These are phyloP conservation scores for Nannospalax galili DNA, from an alignment of 2,113 vertebrate species.

Conservation along the genomic window DNA sequence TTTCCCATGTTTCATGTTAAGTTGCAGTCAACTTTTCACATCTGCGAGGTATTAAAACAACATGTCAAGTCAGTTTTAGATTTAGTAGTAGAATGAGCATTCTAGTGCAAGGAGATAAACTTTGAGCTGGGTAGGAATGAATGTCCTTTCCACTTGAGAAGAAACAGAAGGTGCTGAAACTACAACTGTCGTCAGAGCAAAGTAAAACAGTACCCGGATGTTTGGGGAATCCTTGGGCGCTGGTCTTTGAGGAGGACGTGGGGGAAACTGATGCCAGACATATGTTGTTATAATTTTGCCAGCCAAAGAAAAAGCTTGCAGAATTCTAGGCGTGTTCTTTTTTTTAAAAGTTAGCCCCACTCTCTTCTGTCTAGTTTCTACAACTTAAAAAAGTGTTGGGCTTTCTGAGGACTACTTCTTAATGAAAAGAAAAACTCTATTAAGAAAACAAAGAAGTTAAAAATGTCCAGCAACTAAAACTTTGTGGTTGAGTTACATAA, in stretches of 20 bases:
- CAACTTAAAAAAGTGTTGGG: background rate
- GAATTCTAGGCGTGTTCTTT: conserved; percentile 19
- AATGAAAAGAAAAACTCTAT: background rate
- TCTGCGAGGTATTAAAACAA: conserved; percentile 50
- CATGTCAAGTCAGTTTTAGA: conserved; percentile 60
- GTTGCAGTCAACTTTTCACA: conserved; percentile 54
- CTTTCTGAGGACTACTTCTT: background rate
- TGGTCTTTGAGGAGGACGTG: background rate
- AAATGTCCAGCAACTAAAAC: background rate
- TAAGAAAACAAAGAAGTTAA: conserved; percentile 3
- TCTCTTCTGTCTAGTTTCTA: background rate
- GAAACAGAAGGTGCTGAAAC: conserved; percentile 67
- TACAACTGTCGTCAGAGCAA: conserved; percentile 65
- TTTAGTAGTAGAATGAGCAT: conserved; percentile 55
- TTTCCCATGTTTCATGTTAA: conserved; percentile 29
- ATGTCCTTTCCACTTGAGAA: conserved; percentile 72
- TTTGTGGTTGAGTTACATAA: background rate
- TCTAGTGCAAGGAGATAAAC: conserved; percentile 71
- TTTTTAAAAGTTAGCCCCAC: background rate
- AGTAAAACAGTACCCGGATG: conserved; percentile 67
- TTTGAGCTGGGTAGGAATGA: conserved; percentile 50
- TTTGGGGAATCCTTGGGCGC: conserved; percentile 79
- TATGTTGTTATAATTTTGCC: conserved; percentile 30
- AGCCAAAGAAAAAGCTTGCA: conserved; percentile 39
- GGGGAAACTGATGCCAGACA: conserved; percentile 55